These are phyloP conservation scores for Onychomys arenicola DNA, from an alignment of 2,797 vertebrate species.

Conservation along the genomic window DNA sequence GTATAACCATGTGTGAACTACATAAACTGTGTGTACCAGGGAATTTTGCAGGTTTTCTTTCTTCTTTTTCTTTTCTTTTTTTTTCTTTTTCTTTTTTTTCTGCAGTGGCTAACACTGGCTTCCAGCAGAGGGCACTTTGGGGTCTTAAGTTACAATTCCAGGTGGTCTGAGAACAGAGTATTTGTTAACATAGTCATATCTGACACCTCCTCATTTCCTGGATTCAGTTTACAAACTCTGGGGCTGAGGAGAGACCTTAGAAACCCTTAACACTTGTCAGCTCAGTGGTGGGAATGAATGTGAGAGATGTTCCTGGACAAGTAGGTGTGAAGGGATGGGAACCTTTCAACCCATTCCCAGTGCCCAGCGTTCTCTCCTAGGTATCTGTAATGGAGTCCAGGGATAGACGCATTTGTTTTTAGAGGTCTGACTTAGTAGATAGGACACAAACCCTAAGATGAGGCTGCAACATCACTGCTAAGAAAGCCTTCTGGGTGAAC, in stretches of 20 bases:
- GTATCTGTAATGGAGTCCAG: neutral
- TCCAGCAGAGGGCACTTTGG: slow-evolving; percentile 79
- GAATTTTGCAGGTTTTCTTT: neutral
- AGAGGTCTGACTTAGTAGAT: neutral
- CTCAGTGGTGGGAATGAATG: neutral
- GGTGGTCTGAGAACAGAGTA: neutral
- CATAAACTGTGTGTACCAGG: neutral
- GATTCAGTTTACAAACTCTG: slow-evolving; percentile 35
- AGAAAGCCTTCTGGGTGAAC: neutral
- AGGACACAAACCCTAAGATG: neutral
- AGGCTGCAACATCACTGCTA: neutral
- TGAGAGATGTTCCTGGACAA: neutral
- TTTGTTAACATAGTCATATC: neutral
- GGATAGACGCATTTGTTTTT: slow-evolving; percentile 4
- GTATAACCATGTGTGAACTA: neutral
- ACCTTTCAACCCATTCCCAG: neutral
- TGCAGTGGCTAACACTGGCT: neutral
- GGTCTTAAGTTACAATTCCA: slow-evolving; percentile 51
- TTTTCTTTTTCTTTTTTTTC: neutral
- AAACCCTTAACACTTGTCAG: neutral
- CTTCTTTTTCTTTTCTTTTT: neutral
- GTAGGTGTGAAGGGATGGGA: neutral
- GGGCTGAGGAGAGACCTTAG: slow-evolving; percentile 1
- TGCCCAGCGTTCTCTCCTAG: neutral
- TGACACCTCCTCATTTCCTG: slow-evolving; percentile 18